Evolutionary conservation across 2,888 invertebrate genomes (phyloP).

Genomic region (Luffia ferchaultella): DNA sequence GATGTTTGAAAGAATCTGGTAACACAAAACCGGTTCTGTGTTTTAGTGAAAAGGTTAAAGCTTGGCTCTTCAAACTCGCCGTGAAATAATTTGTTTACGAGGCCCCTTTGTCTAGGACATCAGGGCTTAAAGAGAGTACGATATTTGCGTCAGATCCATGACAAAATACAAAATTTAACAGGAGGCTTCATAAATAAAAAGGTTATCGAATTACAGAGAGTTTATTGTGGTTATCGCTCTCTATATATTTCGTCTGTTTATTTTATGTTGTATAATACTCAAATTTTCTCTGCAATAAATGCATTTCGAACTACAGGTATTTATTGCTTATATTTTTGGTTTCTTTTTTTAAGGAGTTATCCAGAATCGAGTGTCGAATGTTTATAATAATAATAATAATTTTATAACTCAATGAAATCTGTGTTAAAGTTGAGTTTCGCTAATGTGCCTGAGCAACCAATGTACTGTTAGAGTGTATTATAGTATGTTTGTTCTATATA

Average conservation of each 20-base stretch:
- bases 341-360: no score
- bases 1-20: slow-evolving; percentile 60
- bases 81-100: no score
- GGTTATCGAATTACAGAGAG: not conserved
- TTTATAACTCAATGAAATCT: not conserved
- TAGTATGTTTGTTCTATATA: slow-evolving; percentile 46
- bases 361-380: no score
- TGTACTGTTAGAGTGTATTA: slow-evolving; percentile 22
- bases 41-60: no score
- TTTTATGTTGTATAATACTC: not conserved
- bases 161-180: not conserved
- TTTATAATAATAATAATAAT: no score
- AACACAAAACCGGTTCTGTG: no score
- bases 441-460: slow-evolving; percentile 37
- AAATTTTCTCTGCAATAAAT: not conserved
- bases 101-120: no score
- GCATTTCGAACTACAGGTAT: no score
- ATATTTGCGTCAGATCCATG: not conserved
- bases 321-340: no score
- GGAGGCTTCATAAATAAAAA: not conserved
- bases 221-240: not conserved
- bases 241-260: not conserved
- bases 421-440: slow-evolving; percentile 15
- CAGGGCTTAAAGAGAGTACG: no score
- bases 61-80: no score